Evolutionary conservation across 2,888 invertebrate species (phyloP).

Genomic region (Caenorhabditis uteleia): DNA sequence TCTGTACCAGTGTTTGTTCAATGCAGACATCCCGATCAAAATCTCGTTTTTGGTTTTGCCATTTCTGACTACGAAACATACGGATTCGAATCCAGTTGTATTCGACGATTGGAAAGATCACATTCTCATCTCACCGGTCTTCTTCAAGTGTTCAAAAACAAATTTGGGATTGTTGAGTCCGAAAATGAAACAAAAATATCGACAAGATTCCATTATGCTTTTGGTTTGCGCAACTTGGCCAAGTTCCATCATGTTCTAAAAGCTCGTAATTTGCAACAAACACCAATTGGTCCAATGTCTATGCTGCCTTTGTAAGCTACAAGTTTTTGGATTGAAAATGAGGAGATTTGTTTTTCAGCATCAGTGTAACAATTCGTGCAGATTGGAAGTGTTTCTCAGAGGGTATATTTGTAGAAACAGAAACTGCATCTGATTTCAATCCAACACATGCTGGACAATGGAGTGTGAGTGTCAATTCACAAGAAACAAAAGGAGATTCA

Average conservation of each 20-base stretch:
- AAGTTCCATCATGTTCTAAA: too few species aligned
- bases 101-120: conserved; percentile 15
- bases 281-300: conserved; percentile 2
- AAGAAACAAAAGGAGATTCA: too few species aligned
- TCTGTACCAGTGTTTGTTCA: conserved; percentile 28
- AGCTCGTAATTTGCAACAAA: too few species aligned
- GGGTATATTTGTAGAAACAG: conserved; percentile 18
- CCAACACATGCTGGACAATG: conserved; percentile 13
- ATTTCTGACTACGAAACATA: conserved; percentile 15
- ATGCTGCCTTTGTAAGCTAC: conserved; percentile 17
- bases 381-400: conserved; percentile 21
- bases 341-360: conserved; percentile 9
- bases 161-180: too few species aligned
- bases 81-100: conserved; percentile 14
- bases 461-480: too few species aligned
- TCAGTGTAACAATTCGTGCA: conserved; percentile 8
- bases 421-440: too few species aligned
- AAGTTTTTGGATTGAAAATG: not conserved
- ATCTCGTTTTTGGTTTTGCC: conserved; percentile 20
- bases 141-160: conserved; percentile 23
- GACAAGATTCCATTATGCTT: conserved; percentile 1
- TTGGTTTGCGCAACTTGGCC: too few species aligned
- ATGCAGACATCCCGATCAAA: conserved; percentile 3
- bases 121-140: conserved; percentile 15
- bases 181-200: too few species aligned